A percentile compares a stretch with the other conserved stretches of the same genome.
These are phyloP conservation scores for Leptinotarsa lineolata DNA, from an alignment of 1,140 invertebrate species.

Conservation along the genomic window DNA sequence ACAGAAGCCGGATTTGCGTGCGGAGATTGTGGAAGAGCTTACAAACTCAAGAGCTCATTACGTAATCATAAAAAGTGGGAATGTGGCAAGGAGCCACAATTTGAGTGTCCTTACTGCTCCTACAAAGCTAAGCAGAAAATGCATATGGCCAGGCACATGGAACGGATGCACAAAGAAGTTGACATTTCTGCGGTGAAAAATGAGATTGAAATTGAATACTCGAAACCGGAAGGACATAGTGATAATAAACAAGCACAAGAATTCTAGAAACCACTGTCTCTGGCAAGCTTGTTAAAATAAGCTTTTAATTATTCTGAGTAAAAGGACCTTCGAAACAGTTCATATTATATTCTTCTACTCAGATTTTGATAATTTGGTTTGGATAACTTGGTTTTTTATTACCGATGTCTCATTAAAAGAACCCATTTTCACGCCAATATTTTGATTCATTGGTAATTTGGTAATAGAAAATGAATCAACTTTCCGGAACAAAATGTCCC, in stretches of 20 bases:
- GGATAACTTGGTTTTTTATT: too few relatives aligned
- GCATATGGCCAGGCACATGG: constrained; percentile 80
- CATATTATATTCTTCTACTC: too few relatives aligned
- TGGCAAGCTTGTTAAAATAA: too few relatives aligned
- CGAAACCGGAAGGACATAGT: not conserved
- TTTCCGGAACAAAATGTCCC: too few relatives aligned
- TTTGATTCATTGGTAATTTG: too few relatives aligned
- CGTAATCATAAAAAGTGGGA: constrained; percentile 59
- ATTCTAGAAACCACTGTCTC: not conserved
- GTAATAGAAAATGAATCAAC: too few relatives aligned
- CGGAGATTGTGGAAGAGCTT: constrained; percentile 38
- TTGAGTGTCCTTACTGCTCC: constrained; percentile 78
- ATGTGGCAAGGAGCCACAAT: constrained; percentile 71
- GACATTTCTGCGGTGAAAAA: constrained; percentile 28
- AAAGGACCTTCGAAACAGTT: too few relatives aligned
- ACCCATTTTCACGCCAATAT: too few relatives aligned
- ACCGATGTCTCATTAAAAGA: too few relatives aligned
- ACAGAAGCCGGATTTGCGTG: constrained; percentile 27
- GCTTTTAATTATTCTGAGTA: too few relatives aligned
- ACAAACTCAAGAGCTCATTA: constrained; percentile 58
- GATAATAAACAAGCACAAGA: not conserved
- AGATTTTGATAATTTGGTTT: too few relatives aligned
- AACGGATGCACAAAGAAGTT: constrained; percentile 77
- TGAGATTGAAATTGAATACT: constrained; percentile 8
- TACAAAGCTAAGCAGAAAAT: constrained; percentile 83